phyloP scores from a whole-genome alignment of 2,888 invertebrate species.

The Macaria notata region DNA sequence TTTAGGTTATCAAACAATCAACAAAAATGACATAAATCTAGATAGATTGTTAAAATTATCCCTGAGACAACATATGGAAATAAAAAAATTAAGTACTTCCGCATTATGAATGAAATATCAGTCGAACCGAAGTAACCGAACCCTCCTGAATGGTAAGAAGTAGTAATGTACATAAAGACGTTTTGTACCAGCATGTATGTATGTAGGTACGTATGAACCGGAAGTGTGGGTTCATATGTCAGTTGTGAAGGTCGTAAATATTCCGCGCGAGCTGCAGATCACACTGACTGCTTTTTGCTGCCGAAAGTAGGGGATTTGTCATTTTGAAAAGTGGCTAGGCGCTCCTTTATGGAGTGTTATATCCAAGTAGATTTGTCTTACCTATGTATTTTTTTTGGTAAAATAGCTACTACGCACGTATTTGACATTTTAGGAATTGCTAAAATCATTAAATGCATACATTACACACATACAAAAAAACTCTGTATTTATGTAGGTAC shows the following conservation, averaged over 20 bases:
- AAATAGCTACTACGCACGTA: too few species aligned
- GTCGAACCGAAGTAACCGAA: conserved; percentile 11
- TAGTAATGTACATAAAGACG: not conserved
- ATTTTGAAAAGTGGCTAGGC: conserved; percentile 5
- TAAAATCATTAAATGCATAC: too few species aligned
- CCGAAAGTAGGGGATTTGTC: conserved; percentile 8
- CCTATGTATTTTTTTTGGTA: too few species aligned
- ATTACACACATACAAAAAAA: too few species aligned
- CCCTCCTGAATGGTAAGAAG: conserved; percentile 19
- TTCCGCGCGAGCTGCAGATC: conserved; percentile 41
- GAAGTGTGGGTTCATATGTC: conserved; percentile 69
- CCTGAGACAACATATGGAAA: too few species aligned
- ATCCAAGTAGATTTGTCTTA: too few species aligned
- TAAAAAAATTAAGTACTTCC: not conserved
- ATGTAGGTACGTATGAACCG: conserved; percentile 39
- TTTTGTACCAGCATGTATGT: conserved; percentile 28
- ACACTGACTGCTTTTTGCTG: conserved; percentile 17
- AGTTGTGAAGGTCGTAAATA: conserved; percentile 66
- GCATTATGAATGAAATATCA: conserved; percentile 19
- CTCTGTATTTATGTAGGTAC: too few species aligned
- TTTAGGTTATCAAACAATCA: too few species aligned
- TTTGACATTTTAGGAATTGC: too few species aligned
- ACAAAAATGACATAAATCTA: too few species aligned
- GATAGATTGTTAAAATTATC: not conserved
- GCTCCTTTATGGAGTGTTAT: too few species aligned